These are phyloP conservation scores for Berghia stephanieae DNA, from an alignment of 1,140 invertebrate species.

Conservation along the genomic window DNA sequence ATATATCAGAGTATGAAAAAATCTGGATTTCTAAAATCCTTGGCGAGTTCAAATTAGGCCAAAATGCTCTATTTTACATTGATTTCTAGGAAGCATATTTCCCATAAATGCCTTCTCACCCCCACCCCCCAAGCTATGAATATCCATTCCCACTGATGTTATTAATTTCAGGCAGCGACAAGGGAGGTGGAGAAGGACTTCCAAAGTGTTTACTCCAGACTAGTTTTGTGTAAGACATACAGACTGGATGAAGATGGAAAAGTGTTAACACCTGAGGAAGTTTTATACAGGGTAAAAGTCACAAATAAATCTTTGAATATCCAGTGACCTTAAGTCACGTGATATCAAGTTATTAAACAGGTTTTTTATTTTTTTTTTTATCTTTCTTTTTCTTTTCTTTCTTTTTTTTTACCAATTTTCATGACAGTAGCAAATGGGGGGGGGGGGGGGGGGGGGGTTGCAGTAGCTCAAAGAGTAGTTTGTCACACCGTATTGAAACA, in stretches of 20 bases:
- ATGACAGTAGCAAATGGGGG: too few relatives aligned
- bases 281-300: constrained; percentile 71
- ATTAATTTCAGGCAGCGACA: constrained; percentile 80
- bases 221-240: constrained; percentile 98
- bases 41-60: not conserved
- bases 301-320: too few relatives aligned
- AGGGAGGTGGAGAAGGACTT: constrained; percentile 98
- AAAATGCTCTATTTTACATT: not conserved
- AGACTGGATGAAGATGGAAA: constrained; percentile 98
- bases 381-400: not conserved
- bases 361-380: too few relatives aligned
- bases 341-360: too few relatives aligned
- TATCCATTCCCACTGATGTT: constrained; percentile 39
- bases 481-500: too few relatives aligned
- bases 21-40: too few relatives aligned
- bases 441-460: too few relatives aligned
- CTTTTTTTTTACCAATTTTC: too few relatives aligned
- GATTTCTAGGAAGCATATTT: not conserved
- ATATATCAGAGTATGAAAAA: too few relatives aligned
- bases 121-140: not conserved
- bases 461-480: too few relatives aligned
- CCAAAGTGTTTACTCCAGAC: constrained; percentile 94
- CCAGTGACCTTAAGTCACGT: too few relatives aligned
- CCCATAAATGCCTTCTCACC: not conserved
- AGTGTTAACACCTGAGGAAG: constrained; percentile 97